A percentile compares a stretch with the other conserved stretches of the same genome.
Conservation (phyloP, 2,888 invertebrate species). For the Drosophila colorata region DNA sequence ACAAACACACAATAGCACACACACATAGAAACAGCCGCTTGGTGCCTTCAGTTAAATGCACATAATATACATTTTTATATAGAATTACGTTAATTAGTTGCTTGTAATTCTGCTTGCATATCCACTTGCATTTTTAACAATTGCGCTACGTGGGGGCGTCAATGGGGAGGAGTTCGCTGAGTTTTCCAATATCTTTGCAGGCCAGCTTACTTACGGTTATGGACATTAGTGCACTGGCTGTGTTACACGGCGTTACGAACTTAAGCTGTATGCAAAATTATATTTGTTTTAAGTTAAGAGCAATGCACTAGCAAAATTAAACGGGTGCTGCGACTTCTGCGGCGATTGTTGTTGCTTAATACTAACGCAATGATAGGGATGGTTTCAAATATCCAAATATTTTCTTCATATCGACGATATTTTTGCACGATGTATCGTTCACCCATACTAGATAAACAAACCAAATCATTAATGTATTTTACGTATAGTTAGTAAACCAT, state of each 20-base stretch:
- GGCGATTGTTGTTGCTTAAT: constrained; percentile 63
- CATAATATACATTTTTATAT: constrained; percentile 26
- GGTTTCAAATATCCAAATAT: constrained; percentile 12
- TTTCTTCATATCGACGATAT: constrained; percentile 10
- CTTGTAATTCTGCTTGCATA: constrained; percentile 53
- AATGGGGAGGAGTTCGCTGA: constrained; percentile 14
- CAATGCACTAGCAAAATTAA: constrained; percentile 56
- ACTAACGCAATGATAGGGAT: constrained; percentile 38
- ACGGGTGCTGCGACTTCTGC: constrained; percentile 63
- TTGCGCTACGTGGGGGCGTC: constrained; percentile 68
- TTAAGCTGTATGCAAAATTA: constrained; percentile 40
- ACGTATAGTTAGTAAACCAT: background rate
- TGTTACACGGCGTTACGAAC: constrained; percentile 59
- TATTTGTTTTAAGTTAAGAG: constrained; percentile 47
- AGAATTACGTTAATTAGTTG: constrained; percentile 31
- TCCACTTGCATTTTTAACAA: constrained; percentile 47
- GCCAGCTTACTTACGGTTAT: constrained; percentile 83
- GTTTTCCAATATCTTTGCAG: constrained; percentile 2
- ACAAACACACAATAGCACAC: constrained; percentile 24
- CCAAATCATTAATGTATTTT: background rate
- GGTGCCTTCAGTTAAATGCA: constrained; percentile 44
- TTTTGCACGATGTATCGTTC: background rate
- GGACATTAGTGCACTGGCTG: constrained; percentile 83
- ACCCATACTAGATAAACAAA: background rate
- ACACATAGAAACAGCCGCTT: constrained; percentile 9